Evolutionary conservation across 1,140 invertebrate genomes (phyloP), one percentile per base, ranked within the genome.

Genomic region (Vanessa atalanta): DNA sequence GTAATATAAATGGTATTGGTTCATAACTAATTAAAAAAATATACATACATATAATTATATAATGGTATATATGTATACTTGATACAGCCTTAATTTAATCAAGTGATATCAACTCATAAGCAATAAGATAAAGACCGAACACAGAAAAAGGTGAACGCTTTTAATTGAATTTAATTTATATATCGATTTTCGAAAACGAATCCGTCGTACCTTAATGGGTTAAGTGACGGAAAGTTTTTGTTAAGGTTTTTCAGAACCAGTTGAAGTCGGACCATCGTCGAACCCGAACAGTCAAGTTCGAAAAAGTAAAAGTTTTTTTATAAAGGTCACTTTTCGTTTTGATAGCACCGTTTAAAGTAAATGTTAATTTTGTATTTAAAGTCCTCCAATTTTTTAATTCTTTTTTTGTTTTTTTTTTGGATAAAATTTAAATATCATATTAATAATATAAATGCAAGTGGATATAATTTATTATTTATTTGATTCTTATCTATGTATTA

Each of bases 321-420:
- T n/a, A 53, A n/a, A 57, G 53, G 53, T 57, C 53, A 57, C 16
- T 57, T 57, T 16, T 57, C 20, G 53, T 57, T 57, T 57, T 57
- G 37, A 43, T n/a, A 23, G 15, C 50, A 53, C n/a, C n/a, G 16
- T 53, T 53, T 53, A 53, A 53, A n/a, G 50, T n/a, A 53, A 16
- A n/a, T 51, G 14, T 14, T 3, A 13, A 13, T 50, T 14, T 50
- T 14, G 12, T 12, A 15, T 50, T 15, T 50, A 3, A 50, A 50
- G 15, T 50, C 48, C 14, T 14, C 15, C 12, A 50, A 13, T 48
- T 48, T 9, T 48, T 48, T 48, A n/a, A 7, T 53, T 53, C 2
- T 15, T 8, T 50, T n/a, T 50, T 50, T 50, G n/a, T 47, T 20
- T 20, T 20, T 20, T 20, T 20, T 37, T 37, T 5, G 7, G 7